Base-by-base conservation (phyloP, 2,797 vertebrate genomes). In the Takifugu rubripes region DNA sequence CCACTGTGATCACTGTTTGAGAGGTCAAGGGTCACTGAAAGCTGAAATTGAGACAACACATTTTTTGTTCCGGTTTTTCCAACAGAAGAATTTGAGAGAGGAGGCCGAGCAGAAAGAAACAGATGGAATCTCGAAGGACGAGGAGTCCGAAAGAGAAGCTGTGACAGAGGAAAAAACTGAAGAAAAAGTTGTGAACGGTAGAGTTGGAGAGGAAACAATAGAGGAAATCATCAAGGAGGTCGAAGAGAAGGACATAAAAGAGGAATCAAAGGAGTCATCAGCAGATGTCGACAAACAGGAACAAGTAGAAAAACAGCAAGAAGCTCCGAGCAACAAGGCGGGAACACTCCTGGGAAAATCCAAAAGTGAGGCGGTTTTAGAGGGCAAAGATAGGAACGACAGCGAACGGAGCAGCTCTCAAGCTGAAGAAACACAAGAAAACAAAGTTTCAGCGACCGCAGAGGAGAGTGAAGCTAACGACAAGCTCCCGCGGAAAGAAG, bases 401-500 rank as follows among this genome's bases (percentile, higher is more conserved):
- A 59, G n/a, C 6, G 5, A 66, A 52, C 47, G 47, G 17, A 72
- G 15, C 51, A 49, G 42, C 6, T 40, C 72, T 46, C 26, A 62
- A 46, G 61, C 5, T 53, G 64, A 66, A 55, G 66, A 73, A n/a
- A 70, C 58, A 46, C 61, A 70, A 26, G 68, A 76, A 70, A 67
- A 51, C 62, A 71, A 64, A 76, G 63, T 16, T 24, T 15, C 47
- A 40, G 75, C 72, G 3, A 17, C 59, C 29, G 26, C 61, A 9
- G 65, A 72, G 3, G 66, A 72, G 2, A 56, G 47, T 21, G 83
- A 91, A 56, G 58, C 24, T n/a, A 48, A 26, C 1, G 59, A 81
- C 8, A 47, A 78, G 64, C 64, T 88, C 36, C 83, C 85, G 10
- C 89, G 82, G 25, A 93, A 91, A 68, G 89, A 81, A 60, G 93